phyloP scores from a whole-genome alignment of 2,113 vertebrate genomes.

The Nettapus auritus region DNA sequence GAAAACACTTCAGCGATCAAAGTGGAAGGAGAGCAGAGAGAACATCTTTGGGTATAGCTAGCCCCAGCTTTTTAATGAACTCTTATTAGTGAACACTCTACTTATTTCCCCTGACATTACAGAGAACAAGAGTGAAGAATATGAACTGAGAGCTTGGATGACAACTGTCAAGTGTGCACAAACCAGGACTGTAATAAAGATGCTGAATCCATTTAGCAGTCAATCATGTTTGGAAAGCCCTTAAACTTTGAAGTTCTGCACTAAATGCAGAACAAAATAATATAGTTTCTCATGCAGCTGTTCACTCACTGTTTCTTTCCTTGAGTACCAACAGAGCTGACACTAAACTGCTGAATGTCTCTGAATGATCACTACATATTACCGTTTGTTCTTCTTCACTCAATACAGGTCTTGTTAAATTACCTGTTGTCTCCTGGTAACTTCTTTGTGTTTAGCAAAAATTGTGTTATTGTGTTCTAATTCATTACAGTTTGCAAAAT shows the following conservation, averaged over 20 bases:
- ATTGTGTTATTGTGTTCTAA: background rate
- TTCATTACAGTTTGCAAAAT: background rate
- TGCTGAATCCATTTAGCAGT: background rate
- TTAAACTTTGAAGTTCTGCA: background rate
- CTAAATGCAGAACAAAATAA: background rate
- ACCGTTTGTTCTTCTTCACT: background rate
- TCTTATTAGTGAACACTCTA: background rate
- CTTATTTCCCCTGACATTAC: background rate
- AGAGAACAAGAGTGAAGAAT: background rate
- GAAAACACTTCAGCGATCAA: background rate
- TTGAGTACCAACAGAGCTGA: background rate
- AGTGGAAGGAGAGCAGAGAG: background rate
- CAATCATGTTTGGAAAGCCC: slow-evolving; percentile 15
- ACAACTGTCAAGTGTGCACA: background rate
- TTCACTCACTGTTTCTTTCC: background rate
- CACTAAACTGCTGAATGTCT: background rate
- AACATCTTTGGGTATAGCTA: background rate
- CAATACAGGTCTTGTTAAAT: background rate
- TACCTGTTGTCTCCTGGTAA: background rate
- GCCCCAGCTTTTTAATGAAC: background rate
- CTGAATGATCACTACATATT: background rate
- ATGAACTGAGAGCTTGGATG: background rate
- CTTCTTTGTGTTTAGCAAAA: background rate
- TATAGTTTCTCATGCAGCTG: background rate
- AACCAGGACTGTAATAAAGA: background rate